Base-by-base conservation (phyloP, 92 coral and sea anemone species). In the Paramuricea clavata region DNA sequence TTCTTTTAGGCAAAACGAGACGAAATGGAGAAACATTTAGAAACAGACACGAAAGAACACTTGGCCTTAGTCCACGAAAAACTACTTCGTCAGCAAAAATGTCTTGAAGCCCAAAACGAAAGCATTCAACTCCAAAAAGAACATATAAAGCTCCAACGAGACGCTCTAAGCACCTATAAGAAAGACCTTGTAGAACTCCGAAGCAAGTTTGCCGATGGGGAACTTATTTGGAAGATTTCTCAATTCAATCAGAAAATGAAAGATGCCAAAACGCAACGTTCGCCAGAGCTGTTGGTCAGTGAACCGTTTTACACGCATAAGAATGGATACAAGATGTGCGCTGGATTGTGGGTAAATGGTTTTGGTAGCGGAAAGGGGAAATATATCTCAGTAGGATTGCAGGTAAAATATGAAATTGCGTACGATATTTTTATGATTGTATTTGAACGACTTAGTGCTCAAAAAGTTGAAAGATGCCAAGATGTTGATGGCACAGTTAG, bases 251-350 rank as follows among this genome's bases (percentile, higher is more conserved):
- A 95, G 59, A 94, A 94, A 56, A 52, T 97, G 7, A 91, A 91
- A 93, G 97, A 97, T 43, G 99, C 98, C 27, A 97, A 92, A 67
- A 82, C 94, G 17, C 98, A 95, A 44, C 95, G 99, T 11, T 90
- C 95, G 5, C 86, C 98, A 2, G 99, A 97, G 76, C 95, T 95
- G 68, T 79, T 97, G 91, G 93, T 97, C 68, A 97, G 99, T 68
- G 99, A 97, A 80, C 92, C 99, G 26, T 97, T 97, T 86, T 97
- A 93, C 87, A 97, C 99, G 85, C 95, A 93, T 87, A 98, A 93
- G 81, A 92, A 97, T 90, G 99, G 99, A 64, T 97, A 97, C 79
- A 97, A 94, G 90, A 89, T 97, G 95, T 97, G 98, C 62, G 99
- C 99, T 25, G 99, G 99, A 19, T 77, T 97, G 35, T 97, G 99